Percentiles rank a stretch among this genome's conserved stretches.
These are phyloP conservation scores for Deladenus siricidicola DNA, from an alignment of 2,888 invertebrate species.

Conservation along the genomic window DNA sequence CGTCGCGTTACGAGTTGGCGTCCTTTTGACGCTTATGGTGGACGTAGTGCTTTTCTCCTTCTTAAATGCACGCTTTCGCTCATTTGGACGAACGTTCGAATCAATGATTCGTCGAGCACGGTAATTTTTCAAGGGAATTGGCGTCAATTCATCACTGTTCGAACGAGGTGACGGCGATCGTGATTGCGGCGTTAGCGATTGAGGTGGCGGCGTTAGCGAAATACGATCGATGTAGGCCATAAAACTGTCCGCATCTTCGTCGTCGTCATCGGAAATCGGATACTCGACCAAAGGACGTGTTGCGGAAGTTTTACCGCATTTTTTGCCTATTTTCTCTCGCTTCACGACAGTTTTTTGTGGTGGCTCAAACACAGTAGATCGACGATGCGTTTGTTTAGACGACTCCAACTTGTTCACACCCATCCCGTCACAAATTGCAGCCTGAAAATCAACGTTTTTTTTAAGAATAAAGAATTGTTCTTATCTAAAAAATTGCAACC, in stretches of 20 bases:
- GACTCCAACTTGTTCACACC: slow-evolving; percentile 1
- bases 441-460: no score
- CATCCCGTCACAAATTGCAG: slow-evolving; percentile 5
- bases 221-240: slow-evolving; percentile 2
- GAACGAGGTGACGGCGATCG: neutral
- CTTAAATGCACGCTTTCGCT: neutral
- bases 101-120: neutral
- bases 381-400: slow-evolving; percentile 7
- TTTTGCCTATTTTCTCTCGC: neutral
- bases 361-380: neutral
- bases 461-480: no score
- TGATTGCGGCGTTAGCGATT: neutral
- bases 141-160: neutral
- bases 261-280: neutral
- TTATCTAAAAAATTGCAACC: no score
- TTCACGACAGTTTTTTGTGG: neutral
- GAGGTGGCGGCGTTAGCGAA: neutral
- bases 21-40: no score
- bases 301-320: neutral
- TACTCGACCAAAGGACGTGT: neutral
- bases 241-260: slow-evolving; percentile 1
- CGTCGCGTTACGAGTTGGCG: no score
- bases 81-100: neutral
- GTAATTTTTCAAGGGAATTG: neutral
- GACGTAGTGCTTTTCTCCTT: no score